Evolutionary conservation across 2,888 invertebrate species (phyloP).

Genomic region (Drosophila sordidula): DNA sequence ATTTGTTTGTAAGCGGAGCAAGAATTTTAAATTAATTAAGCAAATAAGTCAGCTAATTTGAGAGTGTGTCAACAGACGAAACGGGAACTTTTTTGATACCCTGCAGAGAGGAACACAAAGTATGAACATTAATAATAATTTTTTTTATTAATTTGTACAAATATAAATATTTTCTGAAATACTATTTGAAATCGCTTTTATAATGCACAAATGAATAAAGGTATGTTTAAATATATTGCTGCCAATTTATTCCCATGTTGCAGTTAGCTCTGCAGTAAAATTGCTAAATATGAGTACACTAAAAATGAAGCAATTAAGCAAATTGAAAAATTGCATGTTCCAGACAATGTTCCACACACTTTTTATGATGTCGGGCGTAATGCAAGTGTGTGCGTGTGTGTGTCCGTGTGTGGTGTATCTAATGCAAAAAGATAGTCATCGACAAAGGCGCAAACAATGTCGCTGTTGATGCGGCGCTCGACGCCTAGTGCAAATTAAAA

Average conservation of each 20-base stretch:
- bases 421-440: conserved; percentile 49
- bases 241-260: conserved; percentile 37
- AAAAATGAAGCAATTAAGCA: conserved; percentile 69
- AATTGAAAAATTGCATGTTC: conserved; percentile 75
- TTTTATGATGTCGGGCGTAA: conserved; percentile 24
- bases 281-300: conserved; percentile 28
- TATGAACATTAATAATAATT: neutral
- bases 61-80: neutral
- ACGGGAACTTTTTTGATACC: neutral
- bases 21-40: conserved; percentile 1
- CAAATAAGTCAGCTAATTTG: conserved; percentile 1
- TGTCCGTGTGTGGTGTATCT: conserved; percentile 28
- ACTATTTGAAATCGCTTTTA: neutral
- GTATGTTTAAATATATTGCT: neutral
- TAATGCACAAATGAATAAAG: neutral
- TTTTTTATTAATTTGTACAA: too few relatives aligned
- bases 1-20: conserved; percentile 14
- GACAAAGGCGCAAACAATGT: conserved; percentile 71
- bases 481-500: conserved; percentile 51
- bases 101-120: neutral
- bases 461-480: conserved; percentile 33
- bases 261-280: conserved; percentile 1
- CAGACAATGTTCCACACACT: conserved; percentile 47
- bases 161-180: neutral
- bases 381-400: conserved; percentile 6